Evolutionary conservation across 2,113 vertebrate genomes (phyloP).

Genomic region (Myrmecobius fasciatus): DNA sequence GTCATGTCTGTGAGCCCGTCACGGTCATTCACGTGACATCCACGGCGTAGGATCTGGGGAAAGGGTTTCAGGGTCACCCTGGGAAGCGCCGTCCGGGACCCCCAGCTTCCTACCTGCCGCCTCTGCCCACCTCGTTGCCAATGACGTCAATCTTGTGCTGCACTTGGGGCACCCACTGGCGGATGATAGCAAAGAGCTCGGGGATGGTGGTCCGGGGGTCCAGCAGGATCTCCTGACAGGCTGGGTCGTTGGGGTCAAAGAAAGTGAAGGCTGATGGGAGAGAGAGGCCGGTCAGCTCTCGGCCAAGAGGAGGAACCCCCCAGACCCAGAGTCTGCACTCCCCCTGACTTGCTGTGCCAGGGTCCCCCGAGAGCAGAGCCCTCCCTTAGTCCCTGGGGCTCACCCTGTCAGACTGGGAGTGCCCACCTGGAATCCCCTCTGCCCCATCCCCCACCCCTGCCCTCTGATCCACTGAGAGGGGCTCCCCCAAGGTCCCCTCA

Average conservation of each 20-base stretch:
- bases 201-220: constrained; percentile 91
- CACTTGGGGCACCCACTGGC: constrained; percentile 96
- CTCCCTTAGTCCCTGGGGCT: background rate
- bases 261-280: constrained; percentile 90
- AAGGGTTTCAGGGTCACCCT: background rate
- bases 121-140: constrained; percentile 88
- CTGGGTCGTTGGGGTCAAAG: constrained; percentile 95
- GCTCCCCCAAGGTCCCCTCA: no score
- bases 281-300: constrained; percentile 5
- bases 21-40: constrained; percentile 94
- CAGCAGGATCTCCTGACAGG: constrained; percentile 91
- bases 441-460: background rate
- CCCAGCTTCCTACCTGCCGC: background rate
- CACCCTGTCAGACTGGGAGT: background rate
- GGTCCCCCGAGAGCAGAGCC: background rate
- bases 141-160: constrained; percentile 96
- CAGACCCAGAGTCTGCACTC: background rate
- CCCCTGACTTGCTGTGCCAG: no score
- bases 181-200: constrained; percentile 93
- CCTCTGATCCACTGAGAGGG: background rate
- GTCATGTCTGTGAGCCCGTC: constrained; percentile 97
- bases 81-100: background rate
- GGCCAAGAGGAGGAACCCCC: background rate
- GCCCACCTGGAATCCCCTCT: background rate
- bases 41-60: constrained; percentile 92